These are phyloP conservation scores for Noctua janthina DNA, from an alignment of 2,888 invertebrate species.

Conservation along the genomic window DNA sequence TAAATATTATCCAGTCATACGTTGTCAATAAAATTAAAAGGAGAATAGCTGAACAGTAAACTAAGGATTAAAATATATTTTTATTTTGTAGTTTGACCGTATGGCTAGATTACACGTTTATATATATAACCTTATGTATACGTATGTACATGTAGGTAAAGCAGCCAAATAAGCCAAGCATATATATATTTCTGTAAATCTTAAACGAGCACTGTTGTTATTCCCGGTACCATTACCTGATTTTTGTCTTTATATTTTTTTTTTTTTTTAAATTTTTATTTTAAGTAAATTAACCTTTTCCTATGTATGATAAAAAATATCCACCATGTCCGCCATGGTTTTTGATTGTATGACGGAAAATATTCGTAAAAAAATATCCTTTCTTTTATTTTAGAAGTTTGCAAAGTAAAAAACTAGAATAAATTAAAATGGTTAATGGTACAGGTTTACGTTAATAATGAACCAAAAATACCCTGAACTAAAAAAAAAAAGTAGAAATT, in stretches of 20 bases:
- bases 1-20: not conserved
- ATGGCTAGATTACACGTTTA: not conserved
- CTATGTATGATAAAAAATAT: not conserved
- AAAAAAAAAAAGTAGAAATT: not conserved
- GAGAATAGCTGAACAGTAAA: not conserved
- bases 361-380: not conserved
- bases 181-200: not conserved
- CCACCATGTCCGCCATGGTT: not conserved
- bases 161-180: not conserved
- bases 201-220: not conserved
- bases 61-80: not conserved
- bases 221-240: not conserved
- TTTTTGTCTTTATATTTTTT: not conserved
- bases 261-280: not conserved
- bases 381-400: not conserved
- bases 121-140: not conserved
- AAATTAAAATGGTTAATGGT: not conserved
- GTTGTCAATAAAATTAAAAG: conserved; percentile 12
- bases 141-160: not conserved
- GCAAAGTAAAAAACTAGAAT: not conserved
- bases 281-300: not conserved
- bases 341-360: not conserved
- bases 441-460: not conserved
- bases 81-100: not conserved
- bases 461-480: not conserved